Percentiles rank a stretch among this genome's conserved stretches.
phyloP scores from a whole-genome alignment of 2,888 invertebrate genomes.

The Watsonalla binaria region DNA sequence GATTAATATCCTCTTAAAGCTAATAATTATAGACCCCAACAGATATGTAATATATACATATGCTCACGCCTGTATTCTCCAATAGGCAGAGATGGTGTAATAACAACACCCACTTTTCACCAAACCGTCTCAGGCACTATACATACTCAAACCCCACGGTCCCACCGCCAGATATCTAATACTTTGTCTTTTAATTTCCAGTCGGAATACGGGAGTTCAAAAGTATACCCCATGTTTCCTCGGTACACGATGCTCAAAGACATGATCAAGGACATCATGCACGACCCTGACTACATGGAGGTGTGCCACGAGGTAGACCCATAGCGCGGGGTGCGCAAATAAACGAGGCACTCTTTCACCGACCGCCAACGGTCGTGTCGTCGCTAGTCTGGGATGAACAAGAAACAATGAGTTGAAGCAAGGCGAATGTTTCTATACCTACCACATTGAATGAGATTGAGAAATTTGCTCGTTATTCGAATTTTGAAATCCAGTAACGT shows the following conservation, averaged over 20 bases:
- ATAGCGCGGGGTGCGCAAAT: slow-evolving; percentile 81
- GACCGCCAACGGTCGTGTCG: slow-evolving; percentile 67
- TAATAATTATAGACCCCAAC: no score
- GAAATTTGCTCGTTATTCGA: slow-evolving; percentile 3
- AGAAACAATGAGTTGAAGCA: slow-evolving; percentile 2
- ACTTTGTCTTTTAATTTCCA: slow-evolving; percentile 55
- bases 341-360: slow-evolving; percentile 70
- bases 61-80: no score
- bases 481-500: background rate
- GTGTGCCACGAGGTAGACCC: slow-evolving; percentile 94
- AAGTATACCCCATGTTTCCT: slow-evolving; percentile 95
- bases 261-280: slow-evolving; percentile 97
- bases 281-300: slow-evolving; percentile 98
- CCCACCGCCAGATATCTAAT: background rate
- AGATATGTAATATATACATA: no score
- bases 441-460: slow-evolving; percentile 20
- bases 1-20: no score
- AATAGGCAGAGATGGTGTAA: no score
- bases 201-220: slow-evolving; percentile 94
- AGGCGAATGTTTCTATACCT: slow-evolving; percentile 12
- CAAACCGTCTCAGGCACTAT: no score
- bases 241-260: slow-evolving; percentile 97
- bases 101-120: no score
- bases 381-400: slow-evolving; percentile 45
- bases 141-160: background rate